phyloP scores from a whole-genome alignment of 2,797 vertebrate species.

The Melanotaenia boesemani region DNA sequence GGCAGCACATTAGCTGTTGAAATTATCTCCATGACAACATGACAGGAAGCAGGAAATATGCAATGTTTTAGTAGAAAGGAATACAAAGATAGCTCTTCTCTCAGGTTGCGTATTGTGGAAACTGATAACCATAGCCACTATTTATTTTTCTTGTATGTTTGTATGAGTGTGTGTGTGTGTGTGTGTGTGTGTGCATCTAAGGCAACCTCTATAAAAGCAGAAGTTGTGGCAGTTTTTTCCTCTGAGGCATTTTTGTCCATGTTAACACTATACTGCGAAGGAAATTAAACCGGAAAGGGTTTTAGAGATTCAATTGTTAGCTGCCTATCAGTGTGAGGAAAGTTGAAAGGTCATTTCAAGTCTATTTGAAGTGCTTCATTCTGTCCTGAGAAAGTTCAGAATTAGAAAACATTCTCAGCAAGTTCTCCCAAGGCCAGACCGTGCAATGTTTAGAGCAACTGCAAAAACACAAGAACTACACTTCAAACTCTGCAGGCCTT shows the following conservation, averaged over 20 bases:
- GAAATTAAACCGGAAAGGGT: not conserved
- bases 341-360: not conserved
- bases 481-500: not conserved
- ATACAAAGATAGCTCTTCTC: constrained; percentile 56
- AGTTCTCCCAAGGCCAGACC: not conserved
- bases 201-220: not conserved
- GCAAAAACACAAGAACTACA: not conserved
- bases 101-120: constrained; percentile 10
- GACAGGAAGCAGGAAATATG: constrained; percentile 79
- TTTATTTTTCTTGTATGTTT: not conserved
- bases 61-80: constrained; percentile 42
- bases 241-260: not conserved
- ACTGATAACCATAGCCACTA: not conserved
- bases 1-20: constrained; percentile 30
- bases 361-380: not conserved
- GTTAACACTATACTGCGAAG: not conserved
- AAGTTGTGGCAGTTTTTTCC: not conserved
- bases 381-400: not conserved
- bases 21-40: constrained; percentile 65
- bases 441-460: not conserved
- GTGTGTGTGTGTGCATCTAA: not conserved
- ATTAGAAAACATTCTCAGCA: not conserved
- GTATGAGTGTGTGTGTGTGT: not conserved
- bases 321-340: not conserved
- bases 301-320: not conserved